A percentile compares a stretch with the other conserved stretches of the same genome.
Evolutionary conservation across 2,888 invertebrate genomes (phyloP).

Genomic region (Lithophane socia): DNA sequence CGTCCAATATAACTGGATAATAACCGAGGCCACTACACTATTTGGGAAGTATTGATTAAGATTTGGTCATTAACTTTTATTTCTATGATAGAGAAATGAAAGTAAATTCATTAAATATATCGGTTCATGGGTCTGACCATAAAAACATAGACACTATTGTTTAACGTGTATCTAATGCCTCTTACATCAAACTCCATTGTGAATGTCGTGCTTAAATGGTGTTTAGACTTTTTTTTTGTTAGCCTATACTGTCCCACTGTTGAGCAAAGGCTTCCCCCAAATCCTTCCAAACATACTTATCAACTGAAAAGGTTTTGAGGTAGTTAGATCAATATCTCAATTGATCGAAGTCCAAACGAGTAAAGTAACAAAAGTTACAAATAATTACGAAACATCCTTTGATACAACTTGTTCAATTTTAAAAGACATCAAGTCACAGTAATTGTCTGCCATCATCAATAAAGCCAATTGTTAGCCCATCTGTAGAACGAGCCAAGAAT

Average conservation of each 20-base stretch:
- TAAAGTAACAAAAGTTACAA: slow-evolving; percentile 13
- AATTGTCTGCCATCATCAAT: slow-evolving; percentile 64
- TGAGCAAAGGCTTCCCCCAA: too few relatives aligned
- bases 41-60: slow-evolving; percentile 49
- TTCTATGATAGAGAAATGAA: slow-evolving; percentile 27
- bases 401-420: slow-evolving; percentile 47
- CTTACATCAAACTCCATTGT: too few relatives aligned
- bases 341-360: not conserved
- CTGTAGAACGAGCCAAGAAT: slow-evolving; percentile 69
- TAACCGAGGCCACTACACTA: slow-evolving; percentile 27
- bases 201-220: too few relatives aligned
- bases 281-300: too few relatives aligned
- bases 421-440: slow-evolving; percentile 59
- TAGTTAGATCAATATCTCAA: not conserved
- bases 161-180: too few relatives aligned
- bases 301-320: too few relatives aligned
- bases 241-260: too few relatives aligned
- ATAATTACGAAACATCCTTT: slow-evolving; percentile 41
- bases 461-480: slow-evolving; percentile 65
- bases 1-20: slow-evolving; percentile 55
- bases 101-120: slow-evolving; percentile 17
- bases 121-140: not conserved
- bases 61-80: slow-evolving; percentile 35
- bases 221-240: too few relatives aligned
- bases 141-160: not conserved